Percentiles rank a stretch among this genome's conserved stretches.
Conservation (phyloP, 2,797 vertebrate species). For the Erpetoichthys calabaricus region DNA sequence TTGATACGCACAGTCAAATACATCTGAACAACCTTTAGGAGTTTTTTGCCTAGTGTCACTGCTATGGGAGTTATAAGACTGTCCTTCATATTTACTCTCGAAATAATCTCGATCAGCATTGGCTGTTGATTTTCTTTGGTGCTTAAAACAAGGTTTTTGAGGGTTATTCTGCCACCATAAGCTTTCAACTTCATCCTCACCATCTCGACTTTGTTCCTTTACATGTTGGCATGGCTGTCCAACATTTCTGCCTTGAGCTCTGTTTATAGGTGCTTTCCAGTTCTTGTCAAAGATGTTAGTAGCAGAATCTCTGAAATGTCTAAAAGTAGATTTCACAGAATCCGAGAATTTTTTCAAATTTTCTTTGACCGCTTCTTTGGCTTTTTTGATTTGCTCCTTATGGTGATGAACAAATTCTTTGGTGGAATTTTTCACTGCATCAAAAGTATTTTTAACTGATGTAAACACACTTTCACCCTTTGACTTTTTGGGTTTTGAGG, state of each 20-base stretch:
- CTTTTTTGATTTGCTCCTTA: slow-evolving; percentile 95
- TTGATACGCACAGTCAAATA: slow-evolving; percentile 72
- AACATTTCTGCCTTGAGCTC: slow-evolving; percentile 34
- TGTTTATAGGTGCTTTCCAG: slow-evolving; percentile 40
- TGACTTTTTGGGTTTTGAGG: slow-evolving; percentile 46
- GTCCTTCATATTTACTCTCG: slow-evolving; percentile 21
- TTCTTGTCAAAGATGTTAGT: slow-evolving; percentile 70
- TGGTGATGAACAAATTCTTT: slow-evolving; percentile 94
- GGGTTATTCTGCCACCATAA: slow-evolving; percentile 35
- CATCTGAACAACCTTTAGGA: slow-evolving; percentile 56
- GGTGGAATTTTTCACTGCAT: slow-evolving; percentile 93
- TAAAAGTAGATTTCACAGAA: slow-evolving; percentile 87
- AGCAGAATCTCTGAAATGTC: slow-evolving; percentile 81
- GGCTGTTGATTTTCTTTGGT: slow-evolving; percentile 22
- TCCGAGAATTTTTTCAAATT: slow-evolving; percentile 91
- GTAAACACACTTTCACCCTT: slow-evolving; percentile 61
- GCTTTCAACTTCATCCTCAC: slow-evolving; percentile 26
- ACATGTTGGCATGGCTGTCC: slow-evolving; percentile 23
- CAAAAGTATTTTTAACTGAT: slow-evolving; percentile 84
- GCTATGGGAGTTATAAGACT: slow-evolving; percentile 14
- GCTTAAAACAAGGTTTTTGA: slow-evolving; percentile 33
- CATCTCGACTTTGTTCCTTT: slow-evolving; percentile 19
- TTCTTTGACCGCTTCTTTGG: slow-evolving; percentile 89
- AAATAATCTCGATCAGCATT: slow-evolving; percentile 21
- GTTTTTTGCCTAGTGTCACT: not conserved